Percentiles rank a stretch among this genome's conserved stretches.
These are phyloP conservation scores for Ctenomys sociabilis DNA, from an alignment of 2,113 vertebrate species.

Conservation along the genomic window DNA sequence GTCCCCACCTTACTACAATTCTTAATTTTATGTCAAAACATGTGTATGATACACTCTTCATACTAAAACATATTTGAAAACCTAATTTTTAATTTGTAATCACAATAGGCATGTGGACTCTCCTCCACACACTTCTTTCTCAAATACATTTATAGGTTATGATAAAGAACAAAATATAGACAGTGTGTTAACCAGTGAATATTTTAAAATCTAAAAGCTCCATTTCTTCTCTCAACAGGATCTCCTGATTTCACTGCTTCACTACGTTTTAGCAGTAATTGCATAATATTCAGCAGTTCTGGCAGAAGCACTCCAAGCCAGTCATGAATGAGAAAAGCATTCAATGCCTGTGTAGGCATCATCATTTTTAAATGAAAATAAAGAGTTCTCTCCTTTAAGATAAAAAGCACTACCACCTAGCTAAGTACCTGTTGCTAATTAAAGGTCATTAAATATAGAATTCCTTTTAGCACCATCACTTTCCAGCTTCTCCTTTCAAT, in stretches of 20 bases:
- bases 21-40: background rate
- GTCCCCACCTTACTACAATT: background rate
- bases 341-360: background rate
- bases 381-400: background rate
- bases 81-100: background rate
- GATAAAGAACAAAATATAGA: background rate
- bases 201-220: background rate
- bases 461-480: background rate
- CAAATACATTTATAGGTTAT: background rate
- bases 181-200: background rate
- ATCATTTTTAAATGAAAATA: constrained; percentile 29
- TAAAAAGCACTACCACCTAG: background rate
- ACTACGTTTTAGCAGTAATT: background rate
- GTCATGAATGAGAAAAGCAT: background rate
- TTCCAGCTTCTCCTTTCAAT: background rate
- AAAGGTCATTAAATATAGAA: constrained; percentile 29
- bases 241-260: background rate
- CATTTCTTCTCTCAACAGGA: background rate
- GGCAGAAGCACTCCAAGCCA: background rate
- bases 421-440: background rate
- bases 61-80: background rate
- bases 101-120: background rate
- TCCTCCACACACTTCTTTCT: background rate
- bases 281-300: background rate
- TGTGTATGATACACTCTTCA: background rate